Base-by-base conservation (phyloP, 2,888 invertebrate genomes). In the Andrena dorsata region DNA sequence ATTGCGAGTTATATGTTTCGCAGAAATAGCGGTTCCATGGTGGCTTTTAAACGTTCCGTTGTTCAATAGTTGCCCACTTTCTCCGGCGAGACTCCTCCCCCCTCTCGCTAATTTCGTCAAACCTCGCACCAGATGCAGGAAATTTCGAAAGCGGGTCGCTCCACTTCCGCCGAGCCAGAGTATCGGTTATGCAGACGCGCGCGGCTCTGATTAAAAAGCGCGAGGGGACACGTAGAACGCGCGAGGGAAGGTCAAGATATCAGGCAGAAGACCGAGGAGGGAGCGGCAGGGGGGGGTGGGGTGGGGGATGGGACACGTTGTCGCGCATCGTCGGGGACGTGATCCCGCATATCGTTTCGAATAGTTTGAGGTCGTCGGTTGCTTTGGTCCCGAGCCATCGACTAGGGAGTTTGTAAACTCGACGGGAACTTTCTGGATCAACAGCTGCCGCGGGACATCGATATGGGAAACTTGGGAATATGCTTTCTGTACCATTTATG, bases 351-450 rank as follows among this genome's bases (percentile, higher is more conserved):
- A 82, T 82, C 82, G 82, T 76, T 80, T 68, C 65, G 75, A 76
- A 76, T 70, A 53, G 82, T 76, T 82, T 82, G 71, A 72, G 82
- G 82, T 82, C 82, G 81, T 58, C 76, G 58, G 66, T 75, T 68
- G 76, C 76, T 82, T 82, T 80, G 82, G 82, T 82, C 66, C 64
- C 76, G 82, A 82, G 82, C 82, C 82, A 82, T 80, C 63, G 82
- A 35, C n/a, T 26, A 23, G 56, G 20, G 61, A 82, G 82, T 78
- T 87, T 86, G 77, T 60, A 78, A 86, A 84, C 81, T 87, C 73
- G 49, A 56, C 23, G 70, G 56, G 73, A 84, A 84, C 69, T 84
- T 81, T 76, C 76, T 65, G 49, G 73, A 80, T 87, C 74, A 82
- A 82, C 82, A 82, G 82, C 76, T 82, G 82, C 63, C 65, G 20